Evolutionary conservation across 2,797 vertebrate genomes (phyloP).

Genomic region (Parauchenoglanis punctatus): DNA sequence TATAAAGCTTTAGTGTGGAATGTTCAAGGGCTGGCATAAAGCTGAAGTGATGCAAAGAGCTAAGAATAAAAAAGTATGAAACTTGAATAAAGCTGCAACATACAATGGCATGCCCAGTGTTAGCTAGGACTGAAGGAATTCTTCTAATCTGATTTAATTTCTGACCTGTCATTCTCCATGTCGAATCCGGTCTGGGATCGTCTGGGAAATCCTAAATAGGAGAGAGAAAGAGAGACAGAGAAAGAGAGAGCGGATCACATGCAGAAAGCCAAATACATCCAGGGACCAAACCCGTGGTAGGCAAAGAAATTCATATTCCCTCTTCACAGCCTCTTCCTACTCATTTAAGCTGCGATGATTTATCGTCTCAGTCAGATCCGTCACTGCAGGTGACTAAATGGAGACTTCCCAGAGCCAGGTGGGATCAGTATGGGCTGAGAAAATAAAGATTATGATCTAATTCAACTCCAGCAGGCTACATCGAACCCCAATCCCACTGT

Average conservation of each 20-base stretch:
- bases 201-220: not conserved
- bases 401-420: constrained; percentile 14
- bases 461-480: constrained; percentile 35
- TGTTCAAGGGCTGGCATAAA: not conserved
- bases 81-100: not conserved
- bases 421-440: constrained; percentile 27
- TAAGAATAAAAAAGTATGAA: not conserved
- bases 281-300: not conserved
- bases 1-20: not conserved
- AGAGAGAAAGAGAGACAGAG: not conserved
- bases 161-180: not conserved
- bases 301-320: not conserved
- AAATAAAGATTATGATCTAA: constrained; percentile 55
- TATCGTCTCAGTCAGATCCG: constrained; percentile 7
- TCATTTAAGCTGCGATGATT: constrained; percentile 33
- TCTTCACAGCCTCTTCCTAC: not conserved
- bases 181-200: not conserved
- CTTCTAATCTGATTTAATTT: not conserved
- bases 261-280: not conserved
- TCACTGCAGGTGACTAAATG: constrained; percentile 46
- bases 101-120: not conserved
- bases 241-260: not conserved
- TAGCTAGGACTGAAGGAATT: not conserved
- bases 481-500: constrained; percentile 35
- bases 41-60: not conserved